These are phyloP conservation scores for Mamestra brassicae DNA, from an alignment of 2,888 invertebrate species.

Conservation along the genomic window DNA sequence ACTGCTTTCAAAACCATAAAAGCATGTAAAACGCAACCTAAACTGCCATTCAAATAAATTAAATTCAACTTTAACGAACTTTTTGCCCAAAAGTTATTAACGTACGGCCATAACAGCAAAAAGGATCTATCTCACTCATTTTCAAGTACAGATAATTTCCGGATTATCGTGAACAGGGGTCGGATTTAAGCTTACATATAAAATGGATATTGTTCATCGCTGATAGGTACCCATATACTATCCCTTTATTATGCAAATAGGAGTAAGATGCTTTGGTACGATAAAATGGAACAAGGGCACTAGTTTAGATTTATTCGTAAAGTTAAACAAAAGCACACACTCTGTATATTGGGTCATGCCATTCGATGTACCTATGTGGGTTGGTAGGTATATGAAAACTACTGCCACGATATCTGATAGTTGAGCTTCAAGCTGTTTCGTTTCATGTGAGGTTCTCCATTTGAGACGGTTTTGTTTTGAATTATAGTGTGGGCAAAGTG, in stretches of 20 bases:
- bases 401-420: conserved; percentile 30
- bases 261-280: conserved; percentile 57
- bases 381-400: conserved; percentile 5
- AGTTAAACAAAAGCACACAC: conserved; percentile 63
- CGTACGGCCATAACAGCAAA: conserved; percentile 47
- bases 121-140: conserved; percentile 61
- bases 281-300: conserved; percentile 58
- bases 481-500: not conserved
- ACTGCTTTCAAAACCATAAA: conserved; percentile 6
- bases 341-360: conserved; percentile 33
- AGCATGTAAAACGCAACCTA: conserved; percentile 26
- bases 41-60: conserved; percentile 49
- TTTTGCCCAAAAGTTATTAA: conserved; percentile 55
- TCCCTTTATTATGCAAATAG: conserved; percentile 68
- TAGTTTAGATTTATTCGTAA: conserved; percentile 63
- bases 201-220: conserved; percentile 64
- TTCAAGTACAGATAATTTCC: conserved; percentile 56
- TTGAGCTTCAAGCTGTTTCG: not conserved
- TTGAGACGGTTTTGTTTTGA: not conserved
- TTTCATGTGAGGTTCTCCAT: not conserved
- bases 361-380: conserved; percentile 14
- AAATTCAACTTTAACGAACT: conserved; percentile 46
- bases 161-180: conserved; percentile 59
- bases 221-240: conserved; percentile 64
- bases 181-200: conserved; percentile 55